A percentile compares a stretch with the other conserved stretches of the same genome.
Evolutionary conservation across 1,140 invertebrate species (phyloP).

Genomic region (Pentalonia nigronervosa): DNA sequence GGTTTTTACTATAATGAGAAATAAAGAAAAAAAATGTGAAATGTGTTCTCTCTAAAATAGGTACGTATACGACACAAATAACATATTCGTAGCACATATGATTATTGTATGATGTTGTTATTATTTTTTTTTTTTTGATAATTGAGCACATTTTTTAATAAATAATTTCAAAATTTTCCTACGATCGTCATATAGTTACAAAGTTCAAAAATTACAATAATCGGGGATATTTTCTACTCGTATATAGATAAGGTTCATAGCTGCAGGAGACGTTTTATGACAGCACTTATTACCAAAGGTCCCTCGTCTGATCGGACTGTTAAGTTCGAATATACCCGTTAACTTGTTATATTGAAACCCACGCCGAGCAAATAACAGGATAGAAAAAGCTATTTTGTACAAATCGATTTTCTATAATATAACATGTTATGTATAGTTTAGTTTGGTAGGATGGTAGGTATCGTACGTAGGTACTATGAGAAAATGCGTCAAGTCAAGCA

Average conservation of each 20-base stretch:
- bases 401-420: not conserved
- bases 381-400: not conserved
- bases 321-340: not conserved
- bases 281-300: not conserved
- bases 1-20: not conserved
- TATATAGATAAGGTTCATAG: not conserved
- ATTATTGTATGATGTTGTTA: not conserved
- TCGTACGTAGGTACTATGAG: not conserved
- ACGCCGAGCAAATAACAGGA: not conserved
- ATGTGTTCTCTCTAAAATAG: not conserved
- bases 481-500: not conserved
- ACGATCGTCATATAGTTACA: not conserved
- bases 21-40: not conserved
- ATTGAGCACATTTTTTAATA: not conserved
- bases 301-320: not conserved
- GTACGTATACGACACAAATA: not conserved
- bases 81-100: not conserved
- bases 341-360: not conserved
- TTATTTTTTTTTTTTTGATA: not conserved
- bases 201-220: not conserved
- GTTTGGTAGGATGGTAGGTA: not conserved
- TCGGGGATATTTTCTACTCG: not conserved
- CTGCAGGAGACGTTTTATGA: not conserved
- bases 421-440: not conserved
- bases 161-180: not conserved